phyloP scores from a whole-genome alignment of 2,113 vertebrate genomes.

The Geococcyx californianus region DNA sequence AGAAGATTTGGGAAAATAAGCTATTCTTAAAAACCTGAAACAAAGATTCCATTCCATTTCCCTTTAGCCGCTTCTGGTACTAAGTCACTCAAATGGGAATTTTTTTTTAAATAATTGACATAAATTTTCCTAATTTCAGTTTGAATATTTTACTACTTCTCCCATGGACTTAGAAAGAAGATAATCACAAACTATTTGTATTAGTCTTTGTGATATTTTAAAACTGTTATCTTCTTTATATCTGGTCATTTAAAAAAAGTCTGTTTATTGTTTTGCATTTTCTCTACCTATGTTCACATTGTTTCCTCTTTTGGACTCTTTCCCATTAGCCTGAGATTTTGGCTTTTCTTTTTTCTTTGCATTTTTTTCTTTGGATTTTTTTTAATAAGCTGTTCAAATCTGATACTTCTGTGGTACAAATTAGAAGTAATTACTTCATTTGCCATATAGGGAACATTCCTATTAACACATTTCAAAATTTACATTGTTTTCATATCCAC shows the following conservation, averaged over 20 bases:
- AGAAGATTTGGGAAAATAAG: not conserved
- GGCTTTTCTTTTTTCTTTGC: not conserved
- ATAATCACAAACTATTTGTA: not conserved
- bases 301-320: not conserved
- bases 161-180: not conserved
- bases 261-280: not conserved
- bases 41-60: not conserved
- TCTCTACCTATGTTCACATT: not conserved
- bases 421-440: not conserved
- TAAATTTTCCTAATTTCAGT: not conserved
- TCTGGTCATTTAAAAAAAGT: not conserved
- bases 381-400: not conserved
- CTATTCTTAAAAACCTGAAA: not conserved
- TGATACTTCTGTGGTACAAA: not conserved
- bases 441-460: not conserved
- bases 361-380: rapidly evolving
- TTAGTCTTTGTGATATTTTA: not conserved
- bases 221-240: not conserved
- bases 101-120: not conserved
- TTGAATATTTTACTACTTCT: not conserved
- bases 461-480: not conserved
- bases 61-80: not conserved
- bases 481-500: not conserved
- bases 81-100: not conserved
- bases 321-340: not conserved